phyloP scores from a whole-genome alignment of 2,888 invertebrate species.

The Nysson spinosus region DNA sequence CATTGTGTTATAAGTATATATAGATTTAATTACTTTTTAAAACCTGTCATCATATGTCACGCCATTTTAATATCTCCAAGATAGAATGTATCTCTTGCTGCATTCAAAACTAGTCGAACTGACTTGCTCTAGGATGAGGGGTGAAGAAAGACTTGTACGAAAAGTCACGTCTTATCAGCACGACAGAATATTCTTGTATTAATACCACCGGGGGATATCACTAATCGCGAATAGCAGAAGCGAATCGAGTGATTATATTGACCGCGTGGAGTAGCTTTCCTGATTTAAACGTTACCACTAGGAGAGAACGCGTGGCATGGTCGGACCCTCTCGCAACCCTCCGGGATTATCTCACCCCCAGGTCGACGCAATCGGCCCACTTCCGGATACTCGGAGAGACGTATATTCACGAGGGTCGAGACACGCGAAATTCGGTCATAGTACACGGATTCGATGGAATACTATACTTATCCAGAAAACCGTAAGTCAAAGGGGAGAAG shows the following conservation, averaged over 20 bases:
- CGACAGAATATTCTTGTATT: too few relatives aligned
- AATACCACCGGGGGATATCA: too few relatives aligned
- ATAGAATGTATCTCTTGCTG: too few relatives aligned
- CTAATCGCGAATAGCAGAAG: not conserved
- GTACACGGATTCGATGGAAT: not conserved
- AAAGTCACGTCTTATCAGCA: too few relatives aligned
- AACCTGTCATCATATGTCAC: too few relatives aligned
- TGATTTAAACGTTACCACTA: conserved; percentile 33
- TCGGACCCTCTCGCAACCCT: conserved; percentile 53
- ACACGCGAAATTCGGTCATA: conserved; percentile 16
- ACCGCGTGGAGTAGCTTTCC: conserved; percentile 40
- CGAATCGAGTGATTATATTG: conserved; percentile 32
- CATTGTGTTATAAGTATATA: too few relatives aligned
- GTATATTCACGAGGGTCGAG: conserved; percentile 19
- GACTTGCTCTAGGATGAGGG: too few relatives aligned
- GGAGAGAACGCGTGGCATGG: conserved; percentile 39
- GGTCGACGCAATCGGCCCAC: conserved; percentile 43
- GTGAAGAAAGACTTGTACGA: too few relatives aligned
- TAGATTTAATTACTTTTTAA: too few relatives aligned
- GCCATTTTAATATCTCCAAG: too few relatives aligned
- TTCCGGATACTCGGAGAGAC: conserved; percentile 46
- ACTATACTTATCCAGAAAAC: too few relatives aligned
- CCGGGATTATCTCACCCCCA: conserved; percentile 58
- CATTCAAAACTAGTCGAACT: too few relatives aligned
- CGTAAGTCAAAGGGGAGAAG: not conserved